Conservation (phyloP, 2,888 invertebrate species). For the Chrysolina haemoptera region DNA sequence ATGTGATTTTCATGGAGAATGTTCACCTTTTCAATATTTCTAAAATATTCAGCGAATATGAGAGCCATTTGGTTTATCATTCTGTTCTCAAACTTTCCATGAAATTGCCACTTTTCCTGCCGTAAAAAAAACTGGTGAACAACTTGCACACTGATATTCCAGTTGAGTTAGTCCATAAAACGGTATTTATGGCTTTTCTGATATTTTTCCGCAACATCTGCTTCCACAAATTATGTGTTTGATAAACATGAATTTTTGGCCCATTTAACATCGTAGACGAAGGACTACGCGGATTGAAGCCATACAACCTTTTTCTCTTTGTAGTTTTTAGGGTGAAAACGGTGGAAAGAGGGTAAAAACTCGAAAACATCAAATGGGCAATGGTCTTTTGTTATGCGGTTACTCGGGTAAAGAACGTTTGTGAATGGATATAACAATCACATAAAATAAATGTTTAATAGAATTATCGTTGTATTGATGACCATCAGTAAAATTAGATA, state of each 20-base stretch:
- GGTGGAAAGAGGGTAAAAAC: conserved; percentile 14
- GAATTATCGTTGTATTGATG: neutral
- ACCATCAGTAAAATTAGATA: no score
- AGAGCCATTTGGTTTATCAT: no score
- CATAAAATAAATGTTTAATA: neutral
- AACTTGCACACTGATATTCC: conserved; percentile 21
- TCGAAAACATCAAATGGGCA: conserved; percentile 28
- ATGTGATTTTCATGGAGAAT: no score
- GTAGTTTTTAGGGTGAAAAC: conserved; percentile 27
- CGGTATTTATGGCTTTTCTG: conserved; percentile 37
- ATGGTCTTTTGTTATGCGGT: conserved; percentile 10
- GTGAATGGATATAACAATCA: neutral
- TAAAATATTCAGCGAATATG: no score
- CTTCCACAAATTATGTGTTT: conserved; percentile 32
- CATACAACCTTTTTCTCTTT: conserved; percentile 16
- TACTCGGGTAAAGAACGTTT: neutral
- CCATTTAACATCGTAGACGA: conserved; percentile 31
- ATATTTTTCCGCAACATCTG: conserved; percentile 45
- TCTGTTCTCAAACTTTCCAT: no score
- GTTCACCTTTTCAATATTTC: no score
- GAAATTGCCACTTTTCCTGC: neutral
- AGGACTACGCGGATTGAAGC: conserved; percentile 19
- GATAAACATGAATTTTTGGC: conserved; percentile 36
- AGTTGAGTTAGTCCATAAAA: conserved; percentile 37
- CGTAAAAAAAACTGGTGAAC: conserved; percentile 10